Conservation (phyloP, 2,888 invertebrate species). For the Xanthia icteritia region DNA sequence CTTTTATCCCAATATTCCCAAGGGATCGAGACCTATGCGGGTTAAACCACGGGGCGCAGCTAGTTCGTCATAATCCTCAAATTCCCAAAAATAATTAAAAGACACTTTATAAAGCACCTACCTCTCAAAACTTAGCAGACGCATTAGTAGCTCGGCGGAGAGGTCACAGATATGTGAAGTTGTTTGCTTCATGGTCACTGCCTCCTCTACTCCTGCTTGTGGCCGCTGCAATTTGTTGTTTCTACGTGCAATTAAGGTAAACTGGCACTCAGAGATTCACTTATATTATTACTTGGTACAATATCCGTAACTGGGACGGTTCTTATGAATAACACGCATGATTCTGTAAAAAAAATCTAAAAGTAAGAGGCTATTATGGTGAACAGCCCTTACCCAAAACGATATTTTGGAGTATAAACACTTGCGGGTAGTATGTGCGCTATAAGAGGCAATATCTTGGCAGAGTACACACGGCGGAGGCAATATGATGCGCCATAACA, state of each 20-base stretch:
- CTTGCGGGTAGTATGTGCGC: constrained; percentile 1
- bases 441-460: constrained; percentile 27
- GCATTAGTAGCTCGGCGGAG: constrained; percentile 6
- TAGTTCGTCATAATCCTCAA: no score
- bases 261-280: background rate
- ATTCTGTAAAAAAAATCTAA: background rate
- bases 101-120: background rate
- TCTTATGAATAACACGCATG: no score
- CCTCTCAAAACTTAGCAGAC: constrained; percentile 29
- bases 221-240: background rate
- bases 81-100: constrained; percentile 4
- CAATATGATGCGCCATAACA: constrained; percentile 13
- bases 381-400: constrained; percentile 14
- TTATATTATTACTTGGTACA: background rate
- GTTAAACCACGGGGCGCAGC: no score
- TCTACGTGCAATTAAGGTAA: constrained; percentile 2
- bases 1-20: no score
- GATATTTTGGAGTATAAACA: constrained; percentile 27
- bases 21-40: no score
- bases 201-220: background rate
- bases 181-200: background rate
- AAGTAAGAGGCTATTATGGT: constrained; percentile 3
- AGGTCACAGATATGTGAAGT: no score
- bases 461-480: constrained; percentile 17
- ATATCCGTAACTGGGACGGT: background rate